Evolutionary conservation across 1,140 invertebrate genomes (phyloP), one percentile per base, ranked within the genome.

Genomic region (Drosophila triauraria): DNA sequence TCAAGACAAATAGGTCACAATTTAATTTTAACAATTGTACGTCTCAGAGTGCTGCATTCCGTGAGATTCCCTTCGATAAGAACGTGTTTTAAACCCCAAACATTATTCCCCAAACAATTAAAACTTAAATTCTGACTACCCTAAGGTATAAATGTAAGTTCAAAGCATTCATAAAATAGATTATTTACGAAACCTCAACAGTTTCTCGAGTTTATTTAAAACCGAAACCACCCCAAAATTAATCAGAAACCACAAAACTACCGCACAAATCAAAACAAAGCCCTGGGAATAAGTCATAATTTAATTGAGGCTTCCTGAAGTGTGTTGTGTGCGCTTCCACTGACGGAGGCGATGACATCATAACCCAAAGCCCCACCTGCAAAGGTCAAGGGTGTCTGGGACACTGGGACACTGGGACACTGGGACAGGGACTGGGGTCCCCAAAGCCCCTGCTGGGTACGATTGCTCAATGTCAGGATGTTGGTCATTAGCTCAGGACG

Each of bases 391-490:
- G 67, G 53, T 30, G 23, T 12, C 25, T 13, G 20, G 32, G 4
- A 44, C 1, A 17, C 30, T 7, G 10, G 46, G 4, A 44, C 1
- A 17, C 30, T 7, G 10, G 46, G 9, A 2, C 30, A 15, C 10
- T 1, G 10, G 27, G 15, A 25, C 25, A 3, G 27, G 27, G 27
- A 30, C 27, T 23, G 32, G 32, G 32, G 27, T 30, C 27, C 9
- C 32, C 32, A 35, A 10, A 35, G 32, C 32, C 32, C 61, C 44
- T 15, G 43, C 17, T 13, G 65, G 8, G 53, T 17, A 40, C 51
- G 35, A 71, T 72, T 50, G 70, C 68, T 44, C 38, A 74, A 74
- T 60, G 70, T 51, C 32, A 60, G 67, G 54, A 59, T 71, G 69
- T 43, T 40, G 67, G 69, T 72, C 69, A 72, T 72, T 72, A 72